Conservation (phyloP, 2,797 vertebrate species). For the Platalea minor region DNA sequence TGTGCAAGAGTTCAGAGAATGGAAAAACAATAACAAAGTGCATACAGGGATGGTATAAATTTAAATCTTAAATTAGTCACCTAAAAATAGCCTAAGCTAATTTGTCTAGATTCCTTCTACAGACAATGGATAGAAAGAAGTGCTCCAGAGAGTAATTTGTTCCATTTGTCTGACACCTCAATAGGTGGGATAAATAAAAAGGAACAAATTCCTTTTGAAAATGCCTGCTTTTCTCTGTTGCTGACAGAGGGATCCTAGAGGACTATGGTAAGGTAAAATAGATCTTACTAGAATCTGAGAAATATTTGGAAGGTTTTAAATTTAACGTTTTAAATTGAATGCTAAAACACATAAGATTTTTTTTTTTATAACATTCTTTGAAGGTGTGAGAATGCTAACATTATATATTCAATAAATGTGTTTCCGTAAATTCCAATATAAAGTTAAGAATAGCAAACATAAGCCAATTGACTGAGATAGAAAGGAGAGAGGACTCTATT, state of each 20-base stretch:
- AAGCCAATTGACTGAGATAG: not conserved
- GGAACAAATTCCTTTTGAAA: not conserved
- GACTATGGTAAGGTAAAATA: not conserved
- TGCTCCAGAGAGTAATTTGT: not conserved
- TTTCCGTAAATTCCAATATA: not conserved
- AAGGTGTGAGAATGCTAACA: not conserved
- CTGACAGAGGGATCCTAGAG: not conserved
- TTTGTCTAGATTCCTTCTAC: not conserved
- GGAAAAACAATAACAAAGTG: not conserved
- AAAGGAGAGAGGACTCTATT: not conserved
- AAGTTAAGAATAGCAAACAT: not conserved
- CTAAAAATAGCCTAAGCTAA: not conserved
- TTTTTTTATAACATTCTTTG: not conserved
- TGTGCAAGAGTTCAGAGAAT: not conserved
- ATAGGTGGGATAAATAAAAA: not conserved
- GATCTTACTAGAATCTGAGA: not conserved
- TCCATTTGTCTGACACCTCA: not conserved
- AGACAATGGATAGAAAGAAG: not conserved
- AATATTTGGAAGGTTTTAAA: not conserved
- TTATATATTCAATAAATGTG: not conserved
- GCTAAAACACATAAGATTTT: not conserved
- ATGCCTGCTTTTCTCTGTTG: not conserved
- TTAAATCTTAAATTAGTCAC: not conserved
- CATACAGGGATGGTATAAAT: not conserved
- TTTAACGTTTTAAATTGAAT: not conserved